Evolutionary conservation across 2,797 vertebrate genomes (phyloP).

Genomic region (Acropternis orthonyx): DNA sequence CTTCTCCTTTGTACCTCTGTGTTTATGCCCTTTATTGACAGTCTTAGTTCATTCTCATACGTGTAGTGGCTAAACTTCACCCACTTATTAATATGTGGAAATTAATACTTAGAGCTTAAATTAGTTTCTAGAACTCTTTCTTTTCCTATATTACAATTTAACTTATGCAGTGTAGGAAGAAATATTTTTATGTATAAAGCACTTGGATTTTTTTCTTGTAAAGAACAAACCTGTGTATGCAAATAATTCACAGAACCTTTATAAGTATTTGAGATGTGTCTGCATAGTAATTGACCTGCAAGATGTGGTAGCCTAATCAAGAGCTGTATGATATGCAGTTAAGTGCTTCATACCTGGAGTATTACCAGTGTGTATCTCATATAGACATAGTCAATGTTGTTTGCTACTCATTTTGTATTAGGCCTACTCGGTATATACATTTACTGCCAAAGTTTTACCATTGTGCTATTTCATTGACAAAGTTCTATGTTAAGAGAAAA

Average conservation of each 20-base stretch:
- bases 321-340: neutral
- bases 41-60: neutral
- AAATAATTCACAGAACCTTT: neutral
- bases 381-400: neutral
- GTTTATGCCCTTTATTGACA: neutral
- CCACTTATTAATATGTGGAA: neutral
- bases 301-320: neutral
- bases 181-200: neutral
- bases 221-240: neutral
- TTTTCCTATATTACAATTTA: neutral
- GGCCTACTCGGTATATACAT: neutral
- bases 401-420: neutral
- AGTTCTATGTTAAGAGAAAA: neutral
- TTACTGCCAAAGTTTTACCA: neutral
- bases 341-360: neutral
- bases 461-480: neutral
- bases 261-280: neutral
- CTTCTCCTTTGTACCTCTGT: neutral
- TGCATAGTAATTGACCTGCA: neutral
- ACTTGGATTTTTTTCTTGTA: neutral
- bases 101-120: neutral
- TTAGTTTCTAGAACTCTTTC: neutral
- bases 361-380: neutral
- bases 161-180: neutral
- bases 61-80: neutral